A percentile compares a stretch with the other conserved stretches of the same genome.
Conservation (phyloP, 1,140 invertebrate species). For the Carcinoscorpius rotundicauda region DNA sequence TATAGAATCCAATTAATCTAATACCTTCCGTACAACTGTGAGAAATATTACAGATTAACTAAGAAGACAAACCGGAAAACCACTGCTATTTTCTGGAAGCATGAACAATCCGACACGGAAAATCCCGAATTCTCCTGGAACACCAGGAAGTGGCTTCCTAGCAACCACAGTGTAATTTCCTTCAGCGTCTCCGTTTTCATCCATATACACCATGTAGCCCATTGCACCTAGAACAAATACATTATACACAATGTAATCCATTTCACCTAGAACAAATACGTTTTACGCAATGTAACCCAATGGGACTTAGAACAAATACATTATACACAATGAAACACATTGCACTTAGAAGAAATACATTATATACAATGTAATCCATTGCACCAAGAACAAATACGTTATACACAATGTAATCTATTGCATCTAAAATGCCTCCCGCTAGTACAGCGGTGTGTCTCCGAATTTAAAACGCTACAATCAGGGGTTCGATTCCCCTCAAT, state of each 20-base stretch:
- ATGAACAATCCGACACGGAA: slow-evolving; percentile 56
- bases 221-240: slow-evolving; percentile 33
- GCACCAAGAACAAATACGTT: too few relatives aligned
- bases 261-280: slow-evolving; percentile 34
- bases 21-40: too few relatives aligned
- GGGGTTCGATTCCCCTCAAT: too few relatives aligned
- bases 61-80: slow-evolving; percentile 30
- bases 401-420: slow-evolving; percentile 38
- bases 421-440: too few relatives aligned
- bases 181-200: slow-evolving; percentile 85
- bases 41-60: too few relatives aligned
- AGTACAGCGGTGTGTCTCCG: too few relatives aligned
- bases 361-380: too few relatives aligned
- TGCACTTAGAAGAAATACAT: too few relatives aligned
- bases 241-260: slow-evolving; percentile 64
- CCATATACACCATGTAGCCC: slow-evolving; percentile 77
- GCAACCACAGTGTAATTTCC: slow-evolving; percentile 92
- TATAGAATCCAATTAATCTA: too few relatives aligned
- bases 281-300: slow-evolving; percentile 65
- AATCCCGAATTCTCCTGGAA: slow-evolving; percentile 46
- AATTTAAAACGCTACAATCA: too few relatives aligned
- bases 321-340: too few relatives aligned
- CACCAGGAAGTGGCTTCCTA: slow-evolving; percentile 35
- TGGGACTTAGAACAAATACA: slow-evolving; percentile 32
- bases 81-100: slow-evolving; percentile 26